Conservation (phyloP, 1,140 invertebrate genomes). For the Uloborus diversus region DNA sequence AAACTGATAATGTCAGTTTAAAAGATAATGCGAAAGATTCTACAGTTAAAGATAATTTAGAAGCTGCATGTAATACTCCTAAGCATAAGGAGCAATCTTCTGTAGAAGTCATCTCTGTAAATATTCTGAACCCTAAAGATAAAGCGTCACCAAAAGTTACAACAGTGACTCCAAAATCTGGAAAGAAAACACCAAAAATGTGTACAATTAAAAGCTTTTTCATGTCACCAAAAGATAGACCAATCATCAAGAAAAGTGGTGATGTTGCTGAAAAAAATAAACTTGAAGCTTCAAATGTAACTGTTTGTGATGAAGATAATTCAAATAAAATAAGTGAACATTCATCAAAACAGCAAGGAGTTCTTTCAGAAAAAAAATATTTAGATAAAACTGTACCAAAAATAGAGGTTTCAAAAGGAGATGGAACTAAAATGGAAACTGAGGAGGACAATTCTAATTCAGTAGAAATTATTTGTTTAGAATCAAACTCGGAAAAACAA, state of each 20-base stretch:
- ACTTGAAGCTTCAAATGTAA: not conserved
- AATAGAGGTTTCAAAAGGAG: not conserved
- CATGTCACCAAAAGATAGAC: slow-evolving; percentile 19
- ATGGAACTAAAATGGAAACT: not conserved
- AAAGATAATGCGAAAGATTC: not conserved
- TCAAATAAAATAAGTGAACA: not conserved
- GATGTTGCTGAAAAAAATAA: not conserved
- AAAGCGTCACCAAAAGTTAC: too few species aligned
- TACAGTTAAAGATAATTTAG: not conserved
- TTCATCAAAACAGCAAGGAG: not conserved
- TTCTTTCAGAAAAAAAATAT: not conserved
- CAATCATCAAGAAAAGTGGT: not conserved
- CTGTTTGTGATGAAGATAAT: not conserved
- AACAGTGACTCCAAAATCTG: not conserved
- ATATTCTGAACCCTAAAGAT: too few species aligned
- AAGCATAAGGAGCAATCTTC: too few species aligned
- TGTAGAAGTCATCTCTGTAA: too few species aligned
- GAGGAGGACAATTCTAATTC: not conserved
- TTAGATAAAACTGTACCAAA: not conserved
- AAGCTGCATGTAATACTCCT: not conserved
- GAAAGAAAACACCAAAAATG: slow-evolving; percentile 7
- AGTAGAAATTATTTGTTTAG: not conserved
- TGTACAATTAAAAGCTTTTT: slow-evolving; percentile 38
- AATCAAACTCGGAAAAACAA: not conserved
- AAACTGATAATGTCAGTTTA: not conserved